Percentiles rank a stretch among this genome's conserved stretches.
phyloP scores from a whole-genome alignment of 92 coral and sea anemone genomes.

The Porites evermanni region DNA sequence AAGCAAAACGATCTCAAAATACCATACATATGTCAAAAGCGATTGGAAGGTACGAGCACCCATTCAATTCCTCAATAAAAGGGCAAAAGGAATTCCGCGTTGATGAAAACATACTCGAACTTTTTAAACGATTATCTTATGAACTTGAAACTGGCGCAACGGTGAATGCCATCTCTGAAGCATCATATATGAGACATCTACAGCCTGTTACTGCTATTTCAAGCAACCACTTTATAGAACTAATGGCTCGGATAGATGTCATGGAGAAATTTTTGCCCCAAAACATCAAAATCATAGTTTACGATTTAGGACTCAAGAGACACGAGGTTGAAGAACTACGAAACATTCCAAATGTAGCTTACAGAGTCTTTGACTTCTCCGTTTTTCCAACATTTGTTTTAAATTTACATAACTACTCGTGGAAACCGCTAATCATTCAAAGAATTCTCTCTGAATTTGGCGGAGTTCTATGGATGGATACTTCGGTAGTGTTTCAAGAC shows the following conservation, averaged over 20 bases:
- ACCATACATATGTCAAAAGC: neutral
- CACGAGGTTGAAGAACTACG: conserved; percentile 9
- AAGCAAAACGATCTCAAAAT: neutral
- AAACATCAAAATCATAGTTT: conserved; percentile 39
- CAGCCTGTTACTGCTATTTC: conserved; percentile 54
- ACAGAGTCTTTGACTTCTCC: conserved; percentile 54
- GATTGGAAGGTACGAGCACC: conserved; percentile 26
- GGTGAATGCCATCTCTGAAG: conserved; percentile 21
- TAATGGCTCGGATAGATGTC: conserved; percentile 25
- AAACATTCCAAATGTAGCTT: conserved; percentile 23
- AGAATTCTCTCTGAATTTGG: conserved; percentile 41
- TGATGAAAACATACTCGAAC: conserved; percentile 4
- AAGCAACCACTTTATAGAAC: conserved; percentile 56
- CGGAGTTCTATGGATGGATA: conserved; percentile 60
- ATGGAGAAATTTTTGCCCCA: conserved; percentile 16
- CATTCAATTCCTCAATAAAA: conserved; percentile 15
- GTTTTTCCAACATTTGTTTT: conserved; percentile 39
- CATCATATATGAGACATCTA: conserved; percentile 25
- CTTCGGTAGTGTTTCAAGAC: conserved; percentile 25
- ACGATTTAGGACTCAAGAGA: conserved; percentile 52
- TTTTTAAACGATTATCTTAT: conserved; percentile 8
- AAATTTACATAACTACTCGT: conserved; percentile 39
- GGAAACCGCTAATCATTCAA: conserved; percentile 60
- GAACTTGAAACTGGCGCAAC: conserved; percentile 11
- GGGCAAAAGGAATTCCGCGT: conserved; percentile 21